Evolutionary conservation across 2,113 vertebrate genomes (phyloP).

Genomic region (Guaruba guarouba): DNA sequence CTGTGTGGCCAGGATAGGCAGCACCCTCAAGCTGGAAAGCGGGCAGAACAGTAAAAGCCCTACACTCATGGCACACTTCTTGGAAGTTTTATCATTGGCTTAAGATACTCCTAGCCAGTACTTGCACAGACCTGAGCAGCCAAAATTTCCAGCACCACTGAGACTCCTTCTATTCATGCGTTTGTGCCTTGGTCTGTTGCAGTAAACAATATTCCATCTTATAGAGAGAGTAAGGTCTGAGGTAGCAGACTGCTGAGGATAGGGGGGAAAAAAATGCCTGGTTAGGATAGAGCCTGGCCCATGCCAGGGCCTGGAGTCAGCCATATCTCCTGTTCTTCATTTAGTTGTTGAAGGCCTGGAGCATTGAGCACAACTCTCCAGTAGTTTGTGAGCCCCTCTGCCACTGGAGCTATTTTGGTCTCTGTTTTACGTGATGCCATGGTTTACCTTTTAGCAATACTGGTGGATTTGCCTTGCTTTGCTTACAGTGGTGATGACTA

Average conservation of each 20-base stretch:
- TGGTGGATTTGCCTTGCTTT: neutral
- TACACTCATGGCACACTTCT: fast-evolving
- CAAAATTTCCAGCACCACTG: neutral
- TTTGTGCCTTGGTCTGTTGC: neutral
- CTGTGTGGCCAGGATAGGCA: neutral
- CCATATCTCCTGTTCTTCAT: neutral
- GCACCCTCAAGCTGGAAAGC: neutral
- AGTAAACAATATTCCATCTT: neutral
- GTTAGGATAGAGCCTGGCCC: neutral
- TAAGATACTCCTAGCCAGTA: neutral
- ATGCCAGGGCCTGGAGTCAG: neutral
- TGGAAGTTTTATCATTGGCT: neutral
- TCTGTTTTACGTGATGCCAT: fast-evolving
- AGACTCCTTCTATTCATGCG: neutral
- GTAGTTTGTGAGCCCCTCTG: neutral
- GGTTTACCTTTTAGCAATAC: neutral
- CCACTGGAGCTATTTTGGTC: neutral
- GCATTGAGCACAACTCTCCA: neutral
- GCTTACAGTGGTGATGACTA: neutral
- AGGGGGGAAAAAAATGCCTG: neutral
- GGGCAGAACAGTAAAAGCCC: neutral
- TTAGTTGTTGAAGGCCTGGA: neutral
- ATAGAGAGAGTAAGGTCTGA: neutral
- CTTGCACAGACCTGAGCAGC: neutral
- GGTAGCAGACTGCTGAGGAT: neutral